These are phyloP conservation scores for Pontoporia blainvillei DNA, from an alignment of 2,113 vertebrate genomes.

Conservation along the genomic window DNA sequence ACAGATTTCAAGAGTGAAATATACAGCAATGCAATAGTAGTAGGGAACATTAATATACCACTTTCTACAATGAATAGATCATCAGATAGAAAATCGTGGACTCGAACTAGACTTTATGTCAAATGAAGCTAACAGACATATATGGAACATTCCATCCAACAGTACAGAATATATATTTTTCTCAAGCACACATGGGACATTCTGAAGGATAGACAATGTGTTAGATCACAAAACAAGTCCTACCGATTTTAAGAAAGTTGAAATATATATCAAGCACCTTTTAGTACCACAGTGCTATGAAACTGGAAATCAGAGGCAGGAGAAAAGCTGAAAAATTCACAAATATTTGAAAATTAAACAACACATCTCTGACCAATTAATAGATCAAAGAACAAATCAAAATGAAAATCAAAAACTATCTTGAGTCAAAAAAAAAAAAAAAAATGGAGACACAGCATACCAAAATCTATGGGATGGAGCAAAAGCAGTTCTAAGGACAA, in stretches of 20 bases:
- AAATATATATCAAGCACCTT: not conserved
- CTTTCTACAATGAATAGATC: not conserved
- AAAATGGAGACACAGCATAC: not conserved
- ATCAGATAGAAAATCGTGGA: not conserved
- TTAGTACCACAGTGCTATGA: not conserved
- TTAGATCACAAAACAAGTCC: not conserved
- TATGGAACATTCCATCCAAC: not conserved
- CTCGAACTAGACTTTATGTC: not conserved
- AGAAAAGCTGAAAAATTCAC: not conserved
- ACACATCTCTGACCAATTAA: not conserved
- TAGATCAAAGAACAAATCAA: not conserved
- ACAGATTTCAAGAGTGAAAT: not conserved
- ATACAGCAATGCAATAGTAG: not conserved
- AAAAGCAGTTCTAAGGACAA: not conserved
- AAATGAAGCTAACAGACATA: not conserved
- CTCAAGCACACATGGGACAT: not conserved
- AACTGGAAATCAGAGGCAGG: not conserved
- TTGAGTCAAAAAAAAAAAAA: not conserved
- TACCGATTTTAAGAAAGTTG: not conserved
- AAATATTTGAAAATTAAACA: not conserved
- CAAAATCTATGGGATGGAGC: not conserved
- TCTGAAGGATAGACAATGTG: not conserved
- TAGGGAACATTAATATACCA: not conserved
- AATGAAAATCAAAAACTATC: not conserved
- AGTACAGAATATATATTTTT: not conserved